Conservation (phyloP, 2,113 vertebrate genomes). For the Theristicus caerulescens region DNA sequence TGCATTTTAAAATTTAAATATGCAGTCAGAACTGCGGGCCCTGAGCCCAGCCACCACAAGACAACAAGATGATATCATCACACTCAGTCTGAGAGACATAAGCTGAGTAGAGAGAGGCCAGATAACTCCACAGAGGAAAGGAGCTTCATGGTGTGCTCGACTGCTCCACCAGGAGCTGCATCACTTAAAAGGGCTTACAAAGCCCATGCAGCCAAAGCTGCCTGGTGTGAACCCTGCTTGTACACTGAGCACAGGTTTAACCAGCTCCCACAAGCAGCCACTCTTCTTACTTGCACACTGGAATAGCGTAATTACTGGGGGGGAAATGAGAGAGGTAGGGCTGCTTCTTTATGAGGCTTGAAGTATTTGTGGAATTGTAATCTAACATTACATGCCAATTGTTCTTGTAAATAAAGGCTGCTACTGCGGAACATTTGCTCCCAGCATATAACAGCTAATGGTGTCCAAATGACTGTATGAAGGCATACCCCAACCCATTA, state of each 20-base stretch:
- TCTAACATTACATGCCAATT: background rate
- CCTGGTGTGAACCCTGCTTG: background rate
- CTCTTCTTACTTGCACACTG: background rate
- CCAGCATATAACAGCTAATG: background rate
- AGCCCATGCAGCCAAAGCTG: background rate
- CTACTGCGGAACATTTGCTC: background rate
- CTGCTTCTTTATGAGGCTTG: background rate
- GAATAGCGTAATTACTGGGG: background rate
- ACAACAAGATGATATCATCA: background rate
- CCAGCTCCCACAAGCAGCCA: background rate
- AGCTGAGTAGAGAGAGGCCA: background rate
- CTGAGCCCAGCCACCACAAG: slow-evolving; percentile 4
- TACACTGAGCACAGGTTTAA: background rate
- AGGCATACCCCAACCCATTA: background rate
- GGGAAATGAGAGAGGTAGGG: background rate
- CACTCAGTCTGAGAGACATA: background rate
- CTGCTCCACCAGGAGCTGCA: background rate
- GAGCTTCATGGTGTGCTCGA: background rate
- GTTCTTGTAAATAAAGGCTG: background rate
- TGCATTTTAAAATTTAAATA: slow-evolving; percentile 13
- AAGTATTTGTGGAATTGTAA: background rate
- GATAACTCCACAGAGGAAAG: background rate
- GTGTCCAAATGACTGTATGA: background rate
- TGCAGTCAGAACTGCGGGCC: background rate
- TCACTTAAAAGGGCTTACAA: background rate